These are phyloP conservation scores for Drosophila sordidapex DNA, from an alignment of 2,888 invertebrate species.

Conservation along the genomic window DNA sequence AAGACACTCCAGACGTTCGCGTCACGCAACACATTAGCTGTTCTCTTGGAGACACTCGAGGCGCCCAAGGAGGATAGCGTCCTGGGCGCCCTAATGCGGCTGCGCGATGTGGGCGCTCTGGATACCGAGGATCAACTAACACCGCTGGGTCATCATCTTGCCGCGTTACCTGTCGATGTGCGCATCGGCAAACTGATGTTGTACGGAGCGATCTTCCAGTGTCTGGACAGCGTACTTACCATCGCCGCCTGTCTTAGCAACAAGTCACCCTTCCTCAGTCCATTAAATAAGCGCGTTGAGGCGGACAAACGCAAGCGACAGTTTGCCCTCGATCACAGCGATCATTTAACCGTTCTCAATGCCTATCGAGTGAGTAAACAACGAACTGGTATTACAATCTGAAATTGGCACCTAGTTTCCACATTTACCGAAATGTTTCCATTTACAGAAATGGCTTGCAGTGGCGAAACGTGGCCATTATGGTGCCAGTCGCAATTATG, in stretches of 20 bases:
- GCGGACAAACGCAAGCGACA: conserved; percentile 90
- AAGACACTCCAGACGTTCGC: conserved; percentile 87
- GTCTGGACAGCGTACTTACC: conserved; percentile 95
- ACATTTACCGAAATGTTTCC: not conserved
- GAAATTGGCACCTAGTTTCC: not conserved
- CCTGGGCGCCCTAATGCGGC: conserved; percentile 88
- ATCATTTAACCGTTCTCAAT: conserved; percentile 94
- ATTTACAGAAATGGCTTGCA: conserved; percentile 92
- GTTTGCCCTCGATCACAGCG: conserved; percentile 92
- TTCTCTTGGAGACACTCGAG: conserved; percentile 88
- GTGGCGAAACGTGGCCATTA: conserved; percentile 88
- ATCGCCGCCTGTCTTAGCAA: conserved; percentile 94
- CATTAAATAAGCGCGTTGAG: conserved; percentile 89
- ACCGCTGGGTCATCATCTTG: conserved; percentile 93
- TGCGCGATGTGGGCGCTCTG: conserved; percentile 92
- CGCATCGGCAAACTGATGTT: conserved; percentile 96
- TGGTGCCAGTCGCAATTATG: conserved; percentile 91
- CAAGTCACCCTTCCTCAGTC: conserved; percentile 91
- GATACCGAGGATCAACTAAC: conserved; percentile 91
- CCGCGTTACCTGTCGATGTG: conserved; percentile 95
- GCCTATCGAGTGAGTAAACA: conserved; percentile 89
- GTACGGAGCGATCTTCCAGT: conserved; percentile 95
- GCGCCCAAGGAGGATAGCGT: conserved; percentile 90
- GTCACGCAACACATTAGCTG: conserved; percentile 74
- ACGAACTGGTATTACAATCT: not conserved